These are phyloP conservation scores for Ephydatia muelleri DNA, from an alignment of 37 sponge, comb jelly and placozoan species.

Conservation along the genomic window DNA sequence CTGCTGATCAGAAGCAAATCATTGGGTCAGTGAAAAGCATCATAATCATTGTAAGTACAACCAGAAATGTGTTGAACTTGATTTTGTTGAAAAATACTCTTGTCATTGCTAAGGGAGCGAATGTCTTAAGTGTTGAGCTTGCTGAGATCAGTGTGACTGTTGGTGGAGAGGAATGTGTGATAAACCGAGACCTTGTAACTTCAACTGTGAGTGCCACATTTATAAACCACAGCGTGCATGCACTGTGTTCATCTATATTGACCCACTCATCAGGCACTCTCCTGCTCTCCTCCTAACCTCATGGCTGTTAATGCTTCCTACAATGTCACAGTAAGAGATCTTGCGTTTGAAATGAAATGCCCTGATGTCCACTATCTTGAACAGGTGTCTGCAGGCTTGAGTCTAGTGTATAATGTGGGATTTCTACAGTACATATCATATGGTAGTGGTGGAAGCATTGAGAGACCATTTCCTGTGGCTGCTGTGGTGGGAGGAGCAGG, in stretches of 20 bases:
- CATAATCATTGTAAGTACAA: neutral
- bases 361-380: too few relatives aligned
- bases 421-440: too few relatives aligned
- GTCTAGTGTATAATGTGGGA: too few relatives aligned
- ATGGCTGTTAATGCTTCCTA: neutral
- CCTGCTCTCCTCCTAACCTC: neutral
- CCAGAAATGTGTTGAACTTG: too few relatives aligned
- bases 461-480: too few relatives aligned
- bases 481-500: too few relatives aligned
- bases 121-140: neutral
- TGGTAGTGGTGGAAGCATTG: too few relatives aligned
- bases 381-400: too few relatives aligned
- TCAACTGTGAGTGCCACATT: neutral
- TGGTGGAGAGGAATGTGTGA: neutral
- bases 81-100: neutral
- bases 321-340: neutral
- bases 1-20: neutral
- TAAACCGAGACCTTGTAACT: neutral
- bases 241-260: neutral
- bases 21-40: neutral
- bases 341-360: too few relatives aligned
- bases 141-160: neutral
- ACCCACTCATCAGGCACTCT: neutral
- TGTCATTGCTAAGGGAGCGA: neutral
- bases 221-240: neutral